A percentile compares a stretch with the other conserved stretches of the same genome.
These are phyloP conservation scores for Yponomeuta plumbellus DNA, from an alignment of 2,888 invertebrate genomes.

Conservation along the genomic window DNA sequence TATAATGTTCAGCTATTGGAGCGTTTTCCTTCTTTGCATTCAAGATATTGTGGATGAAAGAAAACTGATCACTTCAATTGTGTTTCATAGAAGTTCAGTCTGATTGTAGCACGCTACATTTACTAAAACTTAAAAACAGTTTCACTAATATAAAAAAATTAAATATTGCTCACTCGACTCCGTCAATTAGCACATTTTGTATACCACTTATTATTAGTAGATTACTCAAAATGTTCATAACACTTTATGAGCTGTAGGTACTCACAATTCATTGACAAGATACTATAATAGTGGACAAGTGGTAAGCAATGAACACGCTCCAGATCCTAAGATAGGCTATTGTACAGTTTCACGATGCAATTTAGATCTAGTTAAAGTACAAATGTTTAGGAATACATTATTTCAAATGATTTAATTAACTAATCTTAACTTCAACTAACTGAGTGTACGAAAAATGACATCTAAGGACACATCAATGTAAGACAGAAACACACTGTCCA, in stretches of 20 bases:
- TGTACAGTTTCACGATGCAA: conserved; percentile 71
- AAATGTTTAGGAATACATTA: conserved; percentile 72
- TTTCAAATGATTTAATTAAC: conserved; percentile 71
- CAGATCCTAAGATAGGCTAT: conserved; percentile 71
- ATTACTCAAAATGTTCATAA: conserved; percentile 72
- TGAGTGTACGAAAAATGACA: conserved; percentile 55
- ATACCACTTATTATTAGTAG: conserved; percentile 60
- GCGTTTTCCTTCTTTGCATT: conserved; percentile 52
- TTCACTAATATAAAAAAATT: conserved; percentile 57
- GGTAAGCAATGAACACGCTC: conserved; percentile 65
- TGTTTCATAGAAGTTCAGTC: conserved; percentile 49
- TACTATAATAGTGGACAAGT: conserved; percentile 58
- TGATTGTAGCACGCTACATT: conserved; percentile 69
- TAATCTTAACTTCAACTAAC: conserved; percentile 69
- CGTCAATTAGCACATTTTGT: conserved; percentile 68
- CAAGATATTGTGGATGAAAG: conserved; percentile 76
- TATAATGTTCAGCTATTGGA: conserved; percentile 66
- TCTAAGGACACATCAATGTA: conserved; percentile 69
- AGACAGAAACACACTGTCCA: conserved; percentile 59
- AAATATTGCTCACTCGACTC: conserved; percentile 68
- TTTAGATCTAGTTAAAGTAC: conserved; percentile 76
- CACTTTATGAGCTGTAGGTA: conserved; percentile 59
- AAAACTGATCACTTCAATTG: conserved; percentile 66
- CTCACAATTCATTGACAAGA: conserved; percentile 67
- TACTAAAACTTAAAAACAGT: conserved; percentile 64